phyloP scores from a whole-genome alignment of 2,113 vertebrate species.

The Eublepharis macularius region DNA sequence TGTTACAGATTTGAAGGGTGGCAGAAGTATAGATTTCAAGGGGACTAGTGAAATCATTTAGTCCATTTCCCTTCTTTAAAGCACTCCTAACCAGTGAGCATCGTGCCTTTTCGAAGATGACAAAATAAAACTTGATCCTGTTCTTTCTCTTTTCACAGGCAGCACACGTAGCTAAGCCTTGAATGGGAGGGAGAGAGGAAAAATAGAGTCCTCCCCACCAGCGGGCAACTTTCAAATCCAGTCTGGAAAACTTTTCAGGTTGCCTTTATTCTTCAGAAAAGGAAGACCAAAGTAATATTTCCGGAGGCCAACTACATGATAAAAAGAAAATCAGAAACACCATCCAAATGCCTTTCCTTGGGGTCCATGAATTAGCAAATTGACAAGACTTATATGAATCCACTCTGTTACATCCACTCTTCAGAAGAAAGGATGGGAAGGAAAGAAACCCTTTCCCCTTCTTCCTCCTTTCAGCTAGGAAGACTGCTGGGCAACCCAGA shows the following conservation, averaged over 20 bases:
- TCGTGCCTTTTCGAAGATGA: not conserved
- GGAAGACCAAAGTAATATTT: not conserved
- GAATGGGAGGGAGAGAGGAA: not conserved
- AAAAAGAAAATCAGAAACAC: not conserved
- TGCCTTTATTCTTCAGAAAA: constrained; percentile 39
- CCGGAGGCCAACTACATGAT: not conserved
- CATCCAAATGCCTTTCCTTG: not conserved
- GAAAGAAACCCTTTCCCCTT: not conserved
- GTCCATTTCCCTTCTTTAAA: not conserved
- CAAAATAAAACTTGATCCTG: not conserved
- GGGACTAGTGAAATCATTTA: not conserved
- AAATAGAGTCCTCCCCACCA: not conserved
- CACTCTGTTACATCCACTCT: not conserved
- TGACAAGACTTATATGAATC: not conserved
- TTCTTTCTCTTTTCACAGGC: not conserved
- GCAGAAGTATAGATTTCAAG: too few species aligned
- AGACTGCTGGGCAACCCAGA: not conserved
- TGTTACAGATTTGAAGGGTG: too few species aligned
- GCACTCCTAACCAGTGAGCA: not conserved
- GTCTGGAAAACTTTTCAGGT: not conserved
- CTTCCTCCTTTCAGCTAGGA: not conserved
- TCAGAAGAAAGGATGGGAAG: not conserved
- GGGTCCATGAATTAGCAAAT: not conserved
- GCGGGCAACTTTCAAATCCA: constrained; percentile 29
- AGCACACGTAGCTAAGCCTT: not conserved